Evolutionary conservation across 2,797 vertebrate species (phyloP), one percentile per base, ranked within the genome.

Genomic region (Galaxias olidus): DNA sequence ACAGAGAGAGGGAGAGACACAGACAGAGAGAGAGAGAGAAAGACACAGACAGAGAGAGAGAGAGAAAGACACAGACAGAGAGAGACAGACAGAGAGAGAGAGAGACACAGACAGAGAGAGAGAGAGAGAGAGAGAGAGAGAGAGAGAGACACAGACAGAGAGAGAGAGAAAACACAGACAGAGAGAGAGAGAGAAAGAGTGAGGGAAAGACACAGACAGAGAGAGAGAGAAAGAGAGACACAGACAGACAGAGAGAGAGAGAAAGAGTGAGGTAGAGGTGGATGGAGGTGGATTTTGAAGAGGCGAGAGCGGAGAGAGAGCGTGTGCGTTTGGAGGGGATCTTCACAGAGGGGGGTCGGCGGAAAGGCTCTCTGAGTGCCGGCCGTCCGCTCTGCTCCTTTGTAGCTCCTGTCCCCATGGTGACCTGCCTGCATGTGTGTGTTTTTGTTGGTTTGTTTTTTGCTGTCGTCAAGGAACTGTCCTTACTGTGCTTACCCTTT

Each of bases 231-330:
- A n/a, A 17, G 41, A 17, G 18, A 40, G 8, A 17, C 7, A 42
- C n/a, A 17, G n/a, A 12, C 11, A 46, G 57, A 14, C 15, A 5
- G 40, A 4, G 40, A 4, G 8, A 13, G 20, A 11, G 40, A 40
- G 11, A 1, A 20, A n/a, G n/a, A 4, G 54, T 53, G 51, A 58
- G 4, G 42, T 63, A 56, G 66, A 65, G 73, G 61, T 63, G 48
- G 56, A 63, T 63, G 48, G 56, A 63, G 50, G n/a, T 51, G 68
- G 61, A 69, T 52, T 53, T 65, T 63, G 71, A 80, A 66, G 66
- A 77, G 64, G 60, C 75, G 61, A 78, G 71, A 80, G 68, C 66
- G 69, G 59, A 64, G 63, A 74, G 74, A 77, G 72, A n/a, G n/a
- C n/a, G n/a, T n/a, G n/a, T n/a, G n/a, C n/a, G n/a, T n/a, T n/a